phyloP scores from a whole-genome alignment of 2,888 invertebrate species.

The Calameuta filiformis region DNA sequence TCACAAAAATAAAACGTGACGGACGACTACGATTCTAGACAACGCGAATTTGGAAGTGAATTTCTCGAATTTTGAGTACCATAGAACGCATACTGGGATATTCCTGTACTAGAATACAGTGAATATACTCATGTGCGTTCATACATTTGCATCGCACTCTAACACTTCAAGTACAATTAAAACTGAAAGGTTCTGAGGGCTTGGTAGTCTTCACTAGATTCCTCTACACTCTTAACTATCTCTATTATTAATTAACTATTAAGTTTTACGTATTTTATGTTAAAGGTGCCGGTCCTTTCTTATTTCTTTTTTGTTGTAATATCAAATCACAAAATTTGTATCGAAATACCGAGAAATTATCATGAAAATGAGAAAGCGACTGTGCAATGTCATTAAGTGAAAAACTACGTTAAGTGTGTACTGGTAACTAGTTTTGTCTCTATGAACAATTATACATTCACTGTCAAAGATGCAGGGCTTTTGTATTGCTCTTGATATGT shows the following conservation, averaged over 20 bases:
- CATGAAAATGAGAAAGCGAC: neutral
- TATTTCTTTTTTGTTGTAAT: neutral
- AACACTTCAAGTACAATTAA: neutral
- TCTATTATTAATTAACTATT: neutral
- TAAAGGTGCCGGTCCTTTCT: neutral
- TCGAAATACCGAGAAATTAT: conserved; percentile 2
- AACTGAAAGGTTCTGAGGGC: neutral
- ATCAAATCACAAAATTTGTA: neutral
- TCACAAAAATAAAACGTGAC: neutral
- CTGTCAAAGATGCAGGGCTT: neutral
- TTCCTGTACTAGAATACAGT: neutral
- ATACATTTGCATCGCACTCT: neutral
- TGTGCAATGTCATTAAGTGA: conserved; percentile 1
- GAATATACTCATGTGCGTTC: neutral
- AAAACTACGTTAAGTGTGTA: neutral
- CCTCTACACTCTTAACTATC: neutral
- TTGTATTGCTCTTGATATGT: neutral
- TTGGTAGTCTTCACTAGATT: neutral
- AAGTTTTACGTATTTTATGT: neutral
- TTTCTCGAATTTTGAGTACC: neutral
- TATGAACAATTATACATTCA: neutral
- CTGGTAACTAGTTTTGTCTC: neutral
- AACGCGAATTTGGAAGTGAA: neutral
- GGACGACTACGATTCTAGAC: neutral
- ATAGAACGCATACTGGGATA: neutral